These are phyloP conservation scores for Syngnathoides biaculeatus DNA, from an alignment of 2,113 vertebrate genomes.

Conservation along the genomic window DNA sequence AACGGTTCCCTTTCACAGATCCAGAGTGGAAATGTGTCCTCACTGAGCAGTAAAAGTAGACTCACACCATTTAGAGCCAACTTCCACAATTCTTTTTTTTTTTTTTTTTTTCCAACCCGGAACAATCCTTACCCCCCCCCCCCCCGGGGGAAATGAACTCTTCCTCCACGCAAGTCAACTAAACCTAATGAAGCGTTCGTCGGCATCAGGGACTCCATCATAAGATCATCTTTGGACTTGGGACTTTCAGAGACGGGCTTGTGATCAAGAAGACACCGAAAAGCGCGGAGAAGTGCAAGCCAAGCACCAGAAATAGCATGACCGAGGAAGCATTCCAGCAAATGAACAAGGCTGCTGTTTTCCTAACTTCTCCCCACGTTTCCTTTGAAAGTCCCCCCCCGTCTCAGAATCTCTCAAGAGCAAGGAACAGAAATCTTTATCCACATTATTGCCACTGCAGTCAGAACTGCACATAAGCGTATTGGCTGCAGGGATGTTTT, in stretches of 20 bases:
- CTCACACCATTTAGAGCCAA: conserved; percentile 35
- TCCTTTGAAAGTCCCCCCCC: conserved; percentile 30
- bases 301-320: conserved; percentile 12
- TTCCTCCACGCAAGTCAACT: conserved; percentile 16
- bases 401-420: conserved; percentile 19
- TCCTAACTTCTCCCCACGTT: conserved; percentile 42
- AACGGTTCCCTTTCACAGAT: conserved; percentile 6
- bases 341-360: conserved; percentile 40
- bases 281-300: conserved; percentile 20
- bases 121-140: conserved; percentile 23
- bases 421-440: conserved; percentile 34
- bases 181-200: conserved; percentile 22
- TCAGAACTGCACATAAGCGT: conserved; percentile 22
- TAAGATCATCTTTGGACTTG: conserved; percentile 15
- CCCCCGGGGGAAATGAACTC: conserved; percentile 2
- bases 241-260: conserved; percentile 12
- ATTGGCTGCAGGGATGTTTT: conserved; percentile 12
- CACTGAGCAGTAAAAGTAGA: conserved; percentile 17
- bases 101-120: conserved; percentile 52
- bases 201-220: conserved; percentile 21
- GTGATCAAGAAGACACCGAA: conserved; percentile 16
- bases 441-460: conserved; percentile 43
- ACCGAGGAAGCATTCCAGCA: conserved; percentile 23
- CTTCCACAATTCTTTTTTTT: conserved; percentile 50
- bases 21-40: conserved; percentile 62